Conservation (phyloP, 2,113 vertebrate species). For the Thomomys bottae region DNA sequence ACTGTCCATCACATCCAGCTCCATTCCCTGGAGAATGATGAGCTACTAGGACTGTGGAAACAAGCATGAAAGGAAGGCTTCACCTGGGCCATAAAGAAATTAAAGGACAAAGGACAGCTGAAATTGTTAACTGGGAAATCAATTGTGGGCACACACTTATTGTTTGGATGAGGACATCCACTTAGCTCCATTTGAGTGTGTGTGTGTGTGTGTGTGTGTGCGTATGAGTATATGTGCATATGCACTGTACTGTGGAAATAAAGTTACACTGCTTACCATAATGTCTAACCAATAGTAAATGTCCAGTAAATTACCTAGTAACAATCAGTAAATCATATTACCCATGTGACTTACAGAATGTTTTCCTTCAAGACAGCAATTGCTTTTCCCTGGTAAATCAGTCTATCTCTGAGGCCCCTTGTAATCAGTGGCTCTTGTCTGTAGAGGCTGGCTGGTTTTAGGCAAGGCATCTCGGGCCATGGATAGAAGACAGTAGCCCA, state of each 20-base stretch:
- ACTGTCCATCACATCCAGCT: not conserved
- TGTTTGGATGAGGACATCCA: not conserved
- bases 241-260: not conserved
- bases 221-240: too few relatives aligned
- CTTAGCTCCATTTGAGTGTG: not conserved
- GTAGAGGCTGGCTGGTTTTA: not conserved
- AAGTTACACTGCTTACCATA: not conserved
- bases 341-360: not conserved
- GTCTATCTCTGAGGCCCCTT: not conserved
- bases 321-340: not conserved
- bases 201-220: accelerated
- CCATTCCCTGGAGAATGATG: not conserved
- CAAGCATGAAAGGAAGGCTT: not conserved
- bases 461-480: accelerated
- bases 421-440: not conserved
- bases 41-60: not conserved
- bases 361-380: not conserved
- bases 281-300: not conserved
- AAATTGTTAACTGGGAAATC: not conserved
- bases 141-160: not conserved
- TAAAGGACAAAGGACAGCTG: accelerated
- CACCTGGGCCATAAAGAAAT: not conserved
- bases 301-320: not conserved
- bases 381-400: not conserved
- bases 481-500: not conserved